Conservation (phyloP, 2,888 invertebrate genomes). For the Glyphotaelius pellucidus region DNA sequence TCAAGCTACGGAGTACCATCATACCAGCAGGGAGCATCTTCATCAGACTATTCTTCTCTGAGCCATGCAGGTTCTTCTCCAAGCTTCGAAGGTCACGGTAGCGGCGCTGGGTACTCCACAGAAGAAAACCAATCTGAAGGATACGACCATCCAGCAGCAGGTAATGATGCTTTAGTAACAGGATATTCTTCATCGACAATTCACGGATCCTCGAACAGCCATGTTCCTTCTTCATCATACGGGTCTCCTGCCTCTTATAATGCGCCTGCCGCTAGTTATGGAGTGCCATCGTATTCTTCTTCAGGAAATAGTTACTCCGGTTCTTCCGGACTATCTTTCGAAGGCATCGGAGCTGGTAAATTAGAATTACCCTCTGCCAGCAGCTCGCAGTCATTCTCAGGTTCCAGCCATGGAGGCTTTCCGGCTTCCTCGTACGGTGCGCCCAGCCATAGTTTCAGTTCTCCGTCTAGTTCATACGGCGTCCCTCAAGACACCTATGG, state of each 20-base stretch:
- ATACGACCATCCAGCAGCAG: neutral
- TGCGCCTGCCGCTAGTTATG: conserved; percentile 48
- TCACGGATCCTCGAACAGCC: conserved; percentile 38
- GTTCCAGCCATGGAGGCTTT: conserved; percentile 70
- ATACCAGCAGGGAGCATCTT: conserved; percentile 42
- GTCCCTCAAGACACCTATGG: conserved; percentile 68
- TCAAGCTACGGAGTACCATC: conserved; percentile 56
- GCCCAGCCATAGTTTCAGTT: conserved; percentile 70
- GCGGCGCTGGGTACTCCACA: conserved; percentile 42
- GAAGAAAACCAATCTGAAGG: conserved; percentile 49
- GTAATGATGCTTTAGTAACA: conserved; percentile 25
- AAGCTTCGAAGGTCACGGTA: conserved; percentile 41
- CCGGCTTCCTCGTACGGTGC: conserved; percentile 72
- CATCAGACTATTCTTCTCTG: conserved; percentile 27
- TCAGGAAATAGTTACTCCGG: conserved; percentile 46
- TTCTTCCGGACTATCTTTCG: conserved; percentile 68
- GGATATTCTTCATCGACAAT: conserved; percentile 39
- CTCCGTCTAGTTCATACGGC: conserved; percentile 67
- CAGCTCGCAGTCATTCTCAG: conserved; percentile 69
- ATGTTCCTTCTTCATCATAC: conserved; percentile 13
- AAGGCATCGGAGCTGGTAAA: conserved; percentile 69
- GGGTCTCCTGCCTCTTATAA: conserved; percentile 4
- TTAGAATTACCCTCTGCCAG: conserved; percentile 55
- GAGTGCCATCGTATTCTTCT: conserved; percentile 60
- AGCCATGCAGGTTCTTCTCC: conserved; percentile 50